Base-by-base conservation (phyloP, 2,113 vertebrate genomes). In the Paraplagusia blochii region DNA sequence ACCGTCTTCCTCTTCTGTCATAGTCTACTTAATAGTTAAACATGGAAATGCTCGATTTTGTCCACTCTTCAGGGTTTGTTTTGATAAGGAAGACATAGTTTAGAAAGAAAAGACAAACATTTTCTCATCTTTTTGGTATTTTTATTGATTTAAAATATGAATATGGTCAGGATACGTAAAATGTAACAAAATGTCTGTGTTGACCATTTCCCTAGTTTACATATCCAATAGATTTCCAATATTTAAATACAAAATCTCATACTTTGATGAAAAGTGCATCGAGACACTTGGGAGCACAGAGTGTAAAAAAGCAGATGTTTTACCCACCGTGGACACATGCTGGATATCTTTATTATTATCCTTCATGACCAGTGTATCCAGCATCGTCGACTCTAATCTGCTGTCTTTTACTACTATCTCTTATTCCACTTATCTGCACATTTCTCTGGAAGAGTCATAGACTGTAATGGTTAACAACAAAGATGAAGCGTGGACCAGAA, bases 91-190 rank as follows among this genome's bases (percentile, higher is more conserved):
- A n/a, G n/a, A n/a, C n/a, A n/a, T n/a, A n/a, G n/a, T n/a, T n/a
- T 29, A 29, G 6, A 60, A 47, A 63, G 49, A 46, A 43, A 6
- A 14, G 0, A 34, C 18, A 0, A 46, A 29, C 22, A 53, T 22
- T 70, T 17, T 54, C 55, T 67, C 64, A 71, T 7, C 0, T 12
- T 52, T 71, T 76, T 67, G 44, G 8, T 58, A 66, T 65, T 11
- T 85, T 88, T 85, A 84, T 84, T 88, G 76, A 81, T 50, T 80
- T 81, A 66, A 83, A 87, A 84, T 85, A 80, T 73, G 69, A 63
- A 39, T 71, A 81, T 73, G 68, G 76, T 68, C 58, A 53, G 59
- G 77, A 80, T 83, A 81, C 63, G 69, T 83, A 22, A 79, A 80
- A 83, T 71, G 63, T 86, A 79, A 86, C 72, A 82, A 82, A 74